phyloP scores from a whole-genome alignment of 2,797 vertebrate genomes.

The Heterohyrax brucei region DNA sequence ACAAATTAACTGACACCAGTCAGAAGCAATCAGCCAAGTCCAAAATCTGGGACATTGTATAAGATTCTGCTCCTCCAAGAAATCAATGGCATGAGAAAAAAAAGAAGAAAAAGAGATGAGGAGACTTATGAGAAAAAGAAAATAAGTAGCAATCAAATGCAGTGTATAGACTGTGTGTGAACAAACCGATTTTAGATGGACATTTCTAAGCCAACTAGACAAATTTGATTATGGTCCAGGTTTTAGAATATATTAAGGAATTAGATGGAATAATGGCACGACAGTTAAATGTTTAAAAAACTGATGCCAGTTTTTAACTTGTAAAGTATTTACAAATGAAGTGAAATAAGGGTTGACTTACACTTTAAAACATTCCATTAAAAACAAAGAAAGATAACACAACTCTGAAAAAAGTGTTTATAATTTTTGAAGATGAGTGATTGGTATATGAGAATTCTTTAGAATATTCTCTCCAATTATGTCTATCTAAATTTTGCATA shows the following conservation, averaged over 20 bases:
- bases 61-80: background rate
- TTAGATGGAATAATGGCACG: background rate
- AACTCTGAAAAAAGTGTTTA: background rate
- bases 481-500: background rate
- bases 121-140: background rate
- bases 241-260: conserved; percentile 26
- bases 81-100: background rate
- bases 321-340: conserved; percentile 31
- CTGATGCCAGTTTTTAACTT: conserved; percentile 10
- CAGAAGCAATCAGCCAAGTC: background rate
- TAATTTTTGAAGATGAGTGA: background rate
- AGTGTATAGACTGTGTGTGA: background rate
- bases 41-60: background rate
- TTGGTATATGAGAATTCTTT: background rate
- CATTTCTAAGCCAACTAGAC: background rate
- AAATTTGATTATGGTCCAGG: background rate
- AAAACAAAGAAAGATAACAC: conserved; percentile 25
- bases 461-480: background rate
- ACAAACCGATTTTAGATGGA: conserved; percentile 31
- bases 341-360: background rate
- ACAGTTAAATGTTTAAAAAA: background rate
- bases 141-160: background rate
- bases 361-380: background rate
- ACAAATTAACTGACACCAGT: background rate
- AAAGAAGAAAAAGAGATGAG: background rate